These are phyloP conservation scores for Elmis aenea DNA, from an alignment of 2,888 invertebrate genomes.

Conservation along the genomic window DNA sequence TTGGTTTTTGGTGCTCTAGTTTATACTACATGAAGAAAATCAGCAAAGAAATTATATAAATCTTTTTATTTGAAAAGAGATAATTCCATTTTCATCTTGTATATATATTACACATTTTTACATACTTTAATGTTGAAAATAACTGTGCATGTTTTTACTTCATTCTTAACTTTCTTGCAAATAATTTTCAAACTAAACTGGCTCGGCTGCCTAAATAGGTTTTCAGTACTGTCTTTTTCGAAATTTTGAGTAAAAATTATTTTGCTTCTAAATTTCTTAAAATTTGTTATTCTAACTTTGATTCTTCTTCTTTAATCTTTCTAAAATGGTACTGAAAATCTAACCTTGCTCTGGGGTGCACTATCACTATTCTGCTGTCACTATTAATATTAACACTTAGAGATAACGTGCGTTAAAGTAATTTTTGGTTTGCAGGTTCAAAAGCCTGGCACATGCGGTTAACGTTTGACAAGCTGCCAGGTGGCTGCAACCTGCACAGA, in stretches of 20 bases:
- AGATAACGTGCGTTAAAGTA: slow-evolving; percentile 26
- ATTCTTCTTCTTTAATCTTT: no score
- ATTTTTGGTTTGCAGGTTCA: slow-evolving; percentile 70
- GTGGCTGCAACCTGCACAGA: slow-evolving; percentile 88
- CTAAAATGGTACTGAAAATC: slow-evolving; percentile 18
- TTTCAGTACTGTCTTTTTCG: slow-evolving; percentile 25
- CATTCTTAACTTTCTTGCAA: slow-evolving; percentile 32
- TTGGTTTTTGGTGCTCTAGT: no score
- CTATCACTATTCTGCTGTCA: slow-evolving; percentile 46
- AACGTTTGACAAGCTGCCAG: slow-evolving; percentile 89
- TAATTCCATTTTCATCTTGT: no score
- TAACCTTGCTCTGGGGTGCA: slow-evolving; percentile 45
- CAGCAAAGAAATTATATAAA: no score
- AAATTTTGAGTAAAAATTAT: no score
- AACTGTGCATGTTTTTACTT: slow-evolving; percentile 31
- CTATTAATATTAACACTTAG: slow-evolving; percentile 29
- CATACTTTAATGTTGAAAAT: no score
- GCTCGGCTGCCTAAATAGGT: slow-evolving; percentile 33
- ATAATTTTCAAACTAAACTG: slow-evolving; percentile 34
- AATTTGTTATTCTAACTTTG: no score
- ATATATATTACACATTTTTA: no score
- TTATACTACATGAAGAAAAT: no score
- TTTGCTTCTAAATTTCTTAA: no score
- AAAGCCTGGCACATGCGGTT: slow-evolving; percentile 94
- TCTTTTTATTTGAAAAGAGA: no score